Evolutionary conservation across 2,888 invertebrate species (phyloP).

Genomic region (Cylindroiulus punctatus): DNA sequence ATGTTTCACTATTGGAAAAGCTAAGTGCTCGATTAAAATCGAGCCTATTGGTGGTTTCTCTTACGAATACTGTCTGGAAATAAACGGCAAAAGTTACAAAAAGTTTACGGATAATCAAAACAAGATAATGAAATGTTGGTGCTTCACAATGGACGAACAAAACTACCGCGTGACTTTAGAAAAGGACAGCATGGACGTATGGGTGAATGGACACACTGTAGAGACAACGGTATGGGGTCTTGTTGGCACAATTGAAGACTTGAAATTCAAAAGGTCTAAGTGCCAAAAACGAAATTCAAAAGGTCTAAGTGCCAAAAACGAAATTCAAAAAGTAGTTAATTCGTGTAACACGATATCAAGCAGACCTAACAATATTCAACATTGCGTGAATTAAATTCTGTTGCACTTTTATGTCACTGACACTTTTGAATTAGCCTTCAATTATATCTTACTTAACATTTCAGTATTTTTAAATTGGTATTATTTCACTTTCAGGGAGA

Average conservation of each 20-base stretch:
- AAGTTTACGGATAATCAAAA: slow-evolving; percentile 84
- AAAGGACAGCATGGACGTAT: slow-evolving; percentile 79
- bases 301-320: too few species aligned
- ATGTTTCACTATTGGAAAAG: slow-evolving; percentile 75
- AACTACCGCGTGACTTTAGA: slow-evolving; percentile 76
- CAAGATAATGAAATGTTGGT: slow-evolving; percentile 81
- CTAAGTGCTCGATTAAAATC: slow-evolving; percentile 70
- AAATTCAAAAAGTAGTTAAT: too few species aligned
- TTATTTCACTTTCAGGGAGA: slow-evolving; percentile 72
- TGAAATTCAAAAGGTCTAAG: too few species aligned
- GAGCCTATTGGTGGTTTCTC: slow-evolving; percentile 76
- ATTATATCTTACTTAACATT: too few species aligned
- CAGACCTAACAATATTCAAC: too few species aligned
- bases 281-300: too few species aligned
- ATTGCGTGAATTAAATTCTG: too few species aligned
- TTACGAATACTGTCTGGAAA: slow-evolving; percentile 82
- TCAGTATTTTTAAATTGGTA: neutral
- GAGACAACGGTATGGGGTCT: slow-evolving; percentile 71
- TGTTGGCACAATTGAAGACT: too few species aligned
- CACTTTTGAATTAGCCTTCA: too few species aligned
- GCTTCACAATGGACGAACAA: slow-evolving; percentile 67
- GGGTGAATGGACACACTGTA: slow-evolving; percentile 77
- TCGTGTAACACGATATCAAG: too few species aligned
- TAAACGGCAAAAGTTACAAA: slow-evolving; percentile 82
- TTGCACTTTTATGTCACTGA: too few species aligned